A percentile compares a stretch with the other conserved stretches of the same genome.
Evolutionary conservation across 2,797 vertebrate species (phyloP).

Genomic region (Ibycter americanus): DNA sequence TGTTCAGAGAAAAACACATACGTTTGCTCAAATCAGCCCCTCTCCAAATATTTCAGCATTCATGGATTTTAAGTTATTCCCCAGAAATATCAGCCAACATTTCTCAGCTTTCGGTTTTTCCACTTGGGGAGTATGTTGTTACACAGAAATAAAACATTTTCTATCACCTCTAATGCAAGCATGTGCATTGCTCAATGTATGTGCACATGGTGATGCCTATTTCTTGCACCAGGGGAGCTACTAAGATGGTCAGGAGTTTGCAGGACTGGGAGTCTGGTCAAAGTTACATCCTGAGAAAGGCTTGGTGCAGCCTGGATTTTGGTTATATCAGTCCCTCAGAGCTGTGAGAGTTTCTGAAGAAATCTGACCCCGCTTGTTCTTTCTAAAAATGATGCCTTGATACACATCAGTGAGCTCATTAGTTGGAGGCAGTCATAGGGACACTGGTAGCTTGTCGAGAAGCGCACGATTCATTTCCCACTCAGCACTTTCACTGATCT

Average conservation of each 20-base stretch:
- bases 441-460: background rate
- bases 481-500: background rate
- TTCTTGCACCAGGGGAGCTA: background rate
- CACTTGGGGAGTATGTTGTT: background rate
- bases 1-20: background rate
- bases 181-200: background rate
- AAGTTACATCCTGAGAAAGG: background rate
- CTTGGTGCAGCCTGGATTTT: background rate
- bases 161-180: background rate
- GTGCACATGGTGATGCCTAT: background rate
- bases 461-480: background rate
- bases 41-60: background rate
- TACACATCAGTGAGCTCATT: constrained; percentile 24
- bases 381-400: constrained; percentile 38
- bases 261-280: background rate
- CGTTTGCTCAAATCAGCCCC: background rate
- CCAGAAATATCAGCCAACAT: background rate
- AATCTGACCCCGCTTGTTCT: background rate
- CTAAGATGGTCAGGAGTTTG: background rate
- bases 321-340: background rate
- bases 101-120: background rate
- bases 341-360: constrained; percentile 16
- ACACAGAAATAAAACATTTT: background rate
- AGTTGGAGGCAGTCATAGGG: background rate
- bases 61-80: background rate